Conservation (phyloP, 1,140 invertebrate species). For the Laupala kohalensis region DNA sequence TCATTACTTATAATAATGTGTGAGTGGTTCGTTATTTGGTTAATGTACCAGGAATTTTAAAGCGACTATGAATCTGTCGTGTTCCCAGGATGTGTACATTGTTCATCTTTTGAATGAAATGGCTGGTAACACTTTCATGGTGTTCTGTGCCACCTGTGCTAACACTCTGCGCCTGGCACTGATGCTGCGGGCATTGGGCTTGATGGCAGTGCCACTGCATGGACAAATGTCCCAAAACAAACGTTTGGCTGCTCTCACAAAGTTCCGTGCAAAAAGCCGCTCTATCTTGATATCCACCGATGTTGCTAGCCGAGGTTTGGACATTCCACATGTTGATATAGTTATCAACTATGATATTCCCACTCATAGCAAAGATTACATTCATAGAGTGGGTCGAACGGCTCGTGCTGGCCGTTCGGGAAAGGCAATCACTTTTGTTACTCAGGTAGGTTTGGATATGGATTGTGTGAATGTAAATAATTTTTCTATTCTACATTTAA, state of each 20-base stretch:
- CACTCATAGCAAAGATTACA: conserved; percentile 90
- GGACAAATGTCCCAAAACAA: conserved; percentile 96
- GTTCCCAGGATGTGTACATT: conserved; percentile 79
- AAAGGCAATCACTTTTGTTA: conserved; percentile 72
- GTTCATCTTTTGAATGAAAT: conserved; percentile 93
- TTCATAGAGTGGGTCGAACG: conserved; percentile 74
- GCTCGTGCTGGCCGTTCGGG: conserved; percentile 83
- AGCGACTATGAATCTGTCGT: conserved; percentile 9
- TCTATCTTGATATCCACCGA: conserved; percentile 92
- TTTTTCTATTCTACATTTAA: background rate
- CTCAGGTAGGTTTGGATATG: conserved; percentile 44
- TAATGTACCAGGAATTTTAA: background rate
- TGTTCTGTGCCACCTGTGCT: conserved; percentile 91
- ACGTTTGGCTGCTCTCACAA: conserved; percentile 76
- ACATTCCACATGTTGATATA: conserved; percentile 96
- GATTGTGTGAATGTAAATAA: too few species aligned
- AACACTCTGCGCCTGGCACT: conserved; percentile 79
- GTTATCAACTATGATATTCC: conserved; percentile 98
- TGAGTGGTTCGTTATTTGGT: too few species aligned
- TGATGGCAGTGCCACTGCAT: conserved; percentile 88
- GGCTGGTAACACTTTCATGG: conserved; percentile 91
- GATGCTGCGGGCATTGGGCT: conserved; percentile 73
- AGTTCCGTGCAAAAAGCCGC: conserved; percentile 80
- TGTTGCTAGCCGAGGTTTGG: conserved; percentile 92
- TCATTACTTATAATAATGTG: too few species aligned